Base-by-base conservation (phyloP, 92 coral and sea anemone species). In the Actinernus sp. region DNA sequence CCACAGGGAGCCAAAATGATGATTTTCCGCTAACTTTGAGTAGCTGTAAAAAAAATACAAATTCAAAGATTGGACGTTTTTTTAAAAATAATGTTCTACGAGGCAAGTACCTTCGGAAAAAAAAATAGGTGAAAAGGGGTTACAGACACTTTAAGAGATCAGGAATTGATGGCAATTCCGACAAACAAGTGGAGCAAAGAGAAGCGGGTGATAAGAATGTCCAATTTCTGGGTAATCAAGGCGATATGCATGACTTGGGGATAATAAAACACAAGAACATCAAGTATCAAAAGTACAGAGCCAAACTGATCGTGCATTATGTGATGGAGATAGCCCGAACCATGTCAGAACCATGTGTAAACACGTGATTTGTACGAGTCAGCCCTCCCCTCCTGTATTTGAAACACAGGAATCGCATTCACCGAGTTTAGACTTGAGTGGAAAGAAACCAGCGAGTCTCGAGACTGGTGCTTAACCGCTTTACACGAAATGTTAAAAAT, bases 161-260 rank as follows among this genome's bases (percentile, higher is more conserved):
- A 31, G 95, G 87, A 31, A 84, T 68, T 44, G 93, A 91, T 1
- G 33, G 62, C n/a, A 51, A 54, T 49, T 56, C 60, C 30, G 93
- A 78, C 1, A 73, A 4, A 8, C 10, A 41, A 51, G 24, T 18
- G 39, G 49, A n/a, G 63, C 51, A 65, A 33, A 74, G 63, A 68
- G 61, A 63, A 24, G 6, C 41, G 20, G 34, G 11, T 14, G 45
- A 11, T 8, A 72, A 62, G 36, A 71, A 46, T 25, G 81, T 71
- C 9, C 49, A 45, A 41, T 39, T 63, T 34, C 19, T 43, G 22
- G 17, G 23, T 23, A 38, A 28, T 19, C 11, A 12, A 4, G 52
- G 36, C 28, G 12, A 58, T 31, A n/a, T 37, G 37, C 13, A 25
- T 34, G 72, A 21, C 3, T 46, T 49, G 37, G 45, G 46, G 37